These are phyloP conservation scores for Palythoa caribaeorum DNA, from an alignment of 92 coral and sea anemone genomes.

Conservation along the genomic window DNA sequence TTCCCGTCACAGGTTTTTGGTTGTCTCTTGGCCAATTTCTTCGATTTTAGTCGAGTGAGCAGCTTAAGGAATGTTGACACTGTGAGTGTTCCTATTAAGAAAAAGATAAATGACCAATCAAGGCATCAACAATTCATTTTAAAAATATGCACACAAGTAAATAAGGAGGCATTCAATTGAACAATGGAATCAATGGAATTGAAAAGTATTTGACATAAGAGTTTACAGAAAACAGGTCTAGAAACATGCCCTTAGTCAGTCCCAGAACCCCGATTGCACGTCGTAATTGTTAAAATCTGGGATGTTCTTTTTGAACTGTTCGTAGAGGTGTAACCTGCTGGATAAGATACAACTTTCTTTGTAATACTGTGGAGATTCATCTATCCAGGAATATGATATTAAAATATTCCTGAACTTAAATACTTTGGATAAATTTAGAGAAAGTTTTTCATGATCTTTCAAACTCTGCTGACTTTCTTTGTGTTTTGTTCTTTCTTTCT, in stretches of 20 bases:
- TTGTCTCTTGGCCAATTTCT: not conserved
- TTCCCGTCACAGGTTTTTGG: not conserved
- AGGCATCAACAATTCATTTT: not conserved
- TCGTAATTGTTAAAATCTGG: not conserved
- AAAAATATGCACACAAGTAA: too few relatives aligned
- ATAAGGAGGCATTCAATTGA: too few relatives aligned
- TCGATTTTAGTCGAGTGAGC: not conserved
- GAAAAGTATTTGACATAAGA: not conserved
- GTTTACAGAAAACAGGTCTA: too few relatives aligned
- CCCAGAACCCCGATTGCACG: too few relatives aligned
- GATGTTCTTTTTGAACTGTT: not conserved
- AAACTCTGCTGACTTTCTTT: too few relatives aligned
- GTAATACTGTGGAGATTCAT: too few relatives aligned
- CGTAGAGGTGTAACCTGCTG: not conserved
- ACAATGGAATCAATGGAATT: not conserved
- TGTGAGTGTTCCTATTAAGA: not conserved
- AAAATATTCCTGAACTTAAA: too few relatives aligned
- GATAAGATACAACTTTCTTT: not conserved
- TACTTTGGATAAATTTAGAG: too few relatives aligned
- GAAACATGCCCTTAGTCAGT: not conserved
- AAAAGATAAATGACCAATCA: not conserved
- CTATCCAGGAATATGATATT: too few relatives aligned
- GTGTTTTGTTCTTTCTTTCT: not conserved
- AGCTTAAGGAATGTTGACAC: not conserved
- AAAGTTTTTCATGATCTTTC: too few relatives aligned